Evolutionary conservation across 1,140 invertebrate genomes (phyloP), one percentile per base, ranked within the genome.

Genomic region (Venustaconcha ellipsiformis): DNA sequence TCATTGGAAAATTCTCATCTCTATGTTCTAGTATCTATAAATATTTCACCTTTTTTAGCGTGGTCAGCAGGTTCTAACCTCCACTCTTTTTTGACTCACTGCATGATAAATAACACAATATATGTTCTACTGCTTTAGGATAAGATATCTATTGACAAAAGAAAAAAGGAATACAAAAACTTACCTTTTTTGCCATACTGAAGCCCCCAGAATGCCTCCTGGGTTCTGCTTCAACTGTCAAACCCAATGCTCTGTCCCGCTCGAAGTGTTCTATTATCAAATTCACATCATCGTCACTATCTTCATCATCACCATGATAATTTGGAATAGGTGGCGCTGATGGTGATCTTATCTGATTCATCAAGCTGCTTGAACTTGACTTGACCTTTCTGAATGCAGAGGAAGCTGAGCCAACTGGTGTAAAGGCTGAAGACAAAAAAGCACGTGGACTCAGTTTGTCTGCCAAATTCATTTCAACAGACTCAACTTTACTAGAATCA

Each of bases 361-460:
- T 75, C 14, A 23, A 67, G 4, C 23, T 37, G 48, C 55, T 64
- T 14, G 18, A 64, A 17, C 13, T 17, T n/a, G 75, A 77, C 48
- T 30, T 65, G 20, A 63, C 64, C 58, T 77, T 77, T 59, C 72
- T 77, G 60, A 72, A 77, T 14, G 75, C 75, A 37, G 75, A 77
- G 18, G 65, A 65, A 13, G 63, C 65, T 15, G 69, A 71, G 15
- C 70, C 75, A n/a, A 76, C 74, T 20, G 75, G 75, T 15, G 75
- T 71, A 76, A 70, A 60, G 59, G 68, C 59, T 13, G 80, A 81
- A 55, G 79, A 74, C n/a, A 83, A 70, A 67, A 83, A 82, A 2
- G 86, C 86, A 62, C 86, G 48, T 20, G 87, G 87, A 68, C 86
- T 88, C 56, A 88, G 74, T 70, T 86, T 88, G 30, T 80, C 75